Base-by-base conservation (phyloP, 2,113 vertebrate species). In the Notothenia rossii region DNA sequence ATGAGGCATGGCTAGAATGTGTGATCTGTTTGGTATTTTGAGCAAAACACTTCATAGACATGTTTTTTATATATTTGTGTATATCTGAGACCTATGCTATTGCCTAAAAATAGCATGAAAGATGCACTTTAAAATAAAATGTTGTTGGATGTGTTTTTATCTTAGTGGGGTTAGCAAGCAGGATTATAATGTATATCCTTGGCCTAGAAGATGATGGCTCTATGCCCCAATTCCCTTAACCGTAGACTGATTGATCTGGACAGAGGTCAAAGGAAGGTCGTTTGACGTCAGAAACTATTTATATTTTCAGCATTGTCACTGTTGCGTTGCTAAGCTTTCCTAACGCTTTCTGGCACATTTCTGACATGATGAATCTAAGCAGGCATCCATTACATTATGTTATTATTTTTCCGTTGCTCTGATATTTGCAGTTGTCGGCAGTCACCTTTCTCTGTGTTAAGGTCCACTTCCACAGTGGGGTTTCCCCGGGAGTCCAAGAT, bases 401-500 rank as follows among this genome's bases (percentile, higher is more conserved):
- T 25, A 0, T 15, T 46, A 36, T 36, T 12, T 15, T 29, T 46
- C 7, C 10, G 10, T 7, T 25, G 11, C 14, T 60, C 59, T 58
- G 17, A 63, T 56, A 40, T 70, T 68, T 49, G 15, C 59, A 46
- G 62, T 43, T 13, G 20, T 11, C 9, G 17, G 11, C 5, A 7
- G 63, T 87, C 91, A 98, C 97, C 97, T 97, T 96, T 98, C 80
- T 96, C 96, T 15, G 97, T 98, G 76, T 89, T 85, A 25, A 98
- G 94, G 84, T 98, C 97, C 92, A 98, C 97, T 85, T 98, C 97
- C 36, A 98, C 96, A 0, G 97, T 98, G 90, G 97, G 97, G 83
- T 98, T 98, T 92, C 97, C 97, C 79, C 97, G 96, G 87, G 97
- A 98, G 91, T 98, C 97, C 94, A 98, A 90, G 93, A 98, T 98